Evolutionary conservation across 92 coral and sea anemone genomes (phyloP).

Genomic region (Phenganax subtilis): DNA sequence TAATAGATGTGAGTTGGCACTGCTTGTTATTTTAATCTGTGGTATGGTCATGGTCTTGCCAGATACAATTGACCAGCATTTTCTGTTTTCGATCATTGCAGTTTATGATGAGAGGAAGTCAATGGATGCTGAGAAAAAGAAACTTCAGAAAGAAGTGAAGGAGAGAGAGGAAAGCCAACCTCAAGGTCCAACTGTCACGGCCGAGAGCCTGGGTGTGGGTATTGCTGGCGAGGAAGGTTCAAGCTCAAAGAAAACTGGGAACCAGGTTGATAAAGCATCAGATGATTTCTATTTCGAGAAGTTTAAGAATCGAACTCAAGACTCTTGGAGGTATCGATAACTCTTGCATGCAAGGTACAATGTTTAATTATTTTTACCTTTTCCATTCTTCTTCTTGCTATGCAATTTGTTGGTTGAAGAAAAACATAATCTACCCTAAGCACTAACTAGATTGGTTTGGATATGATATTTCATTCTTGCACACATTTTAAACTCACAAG

Average conservation of each 20-base stretch:
- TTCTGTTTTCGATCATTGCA: slow-evolving; percentile 25
- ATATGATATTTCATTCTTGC: too few species aligned
- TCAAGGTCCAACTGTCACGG: slow-evolving; percentile 70
- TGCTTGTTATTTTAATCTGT: background rate
- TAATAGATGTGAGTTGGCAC: slow-evolving; percentile 75
- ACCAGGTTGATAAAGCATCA: slow-evolving; percentile 77
- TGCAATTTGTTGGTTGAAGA: too few species aligned
- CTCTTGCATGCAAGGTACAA: background rate
- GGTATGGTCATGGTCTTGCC: background rate
- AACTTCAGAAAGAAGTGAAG: slow-evolving; percentile 68
- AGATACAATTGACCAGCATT: background rate
- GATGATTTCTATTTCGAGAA: slow-evolving; percentile 96
- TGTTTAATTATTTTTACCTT: background rate
- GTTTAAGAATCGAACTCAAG: slow-evolving; percentile 88
- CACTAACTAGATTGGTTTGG: too few species aligned
- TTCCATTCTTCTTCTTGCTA: too few species aligned
- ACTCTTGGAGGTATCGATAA: slow-evolving; percentile 96
- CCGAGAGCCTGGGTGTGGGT: slow-evolving; percentile 54
- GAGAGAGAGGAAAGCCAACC: slow-evolving; percentile 62
- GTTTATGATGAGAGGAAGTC: slow-evolving; percentile 81
- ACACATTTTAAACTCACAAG: too few species aligned
- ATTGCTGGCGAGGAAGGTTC: slow-evolving; percentile 42
- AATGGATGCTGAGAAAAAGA: slow-evolving; percentile 76
- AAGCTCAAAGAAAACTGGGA: slow-evolving; percentile 51
- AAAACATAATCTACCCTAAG: too few species aligned